A percentile compares a stretch with the other conserved stretches of the same genome.
Evolutionary conservation across 1,140 invertebrate species (phyloP).

Genomic region (Orchestia grillus): DNA sequence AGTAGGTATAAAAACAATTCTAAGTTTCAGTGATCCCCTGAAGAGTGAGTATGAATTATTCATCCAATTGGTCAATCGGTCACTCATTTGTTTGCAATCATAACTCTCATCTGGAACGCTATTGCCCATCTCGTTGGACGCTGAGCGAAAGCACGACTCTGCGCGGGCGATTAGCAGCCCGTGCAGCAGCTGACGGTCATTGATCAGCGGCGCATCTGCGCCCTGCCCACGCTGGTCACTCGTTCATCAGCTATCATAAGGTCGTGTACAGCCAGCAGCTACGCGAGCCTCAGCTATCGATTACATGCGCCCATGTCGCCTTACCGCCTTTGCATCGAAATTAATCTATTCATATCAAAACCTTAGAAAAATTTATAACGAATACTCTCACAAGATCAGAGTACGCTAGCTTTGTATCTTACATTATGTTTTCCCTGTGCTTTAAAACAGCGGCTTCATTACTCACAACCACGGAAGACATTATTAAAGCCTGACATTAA

Average conservation of each 20-base stretch:
- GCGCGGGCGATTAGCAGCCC: not conserved
- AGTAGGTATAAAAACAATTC: not conserved
- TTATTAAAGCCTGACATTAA: not conserved
- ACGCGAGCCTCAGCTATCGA: not conserved
- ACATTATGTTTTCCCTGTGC: not conserved
- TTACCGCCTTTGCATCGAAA: not conserved
- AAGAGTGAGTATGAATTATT: not conserved
- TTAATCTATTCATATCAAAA: not conserved
- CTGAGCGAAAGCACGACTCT: not conserved
- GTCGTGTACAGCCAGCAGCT: not conserved
- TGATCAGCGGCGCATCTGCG: not conserved
- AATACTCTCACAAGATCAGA: not conserved
- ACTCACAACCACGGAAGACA: not conserved
- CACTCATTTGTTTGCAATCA: not conserved
- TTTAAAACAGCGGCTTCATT: not conserved
- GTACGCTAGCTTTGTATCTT: not conserved
- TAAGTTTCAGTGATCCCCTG: not conserved
- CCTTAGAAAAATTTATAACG: not conserved
- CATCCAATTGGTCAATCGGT: not conserved
- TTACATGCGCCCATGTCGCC: not conserved
- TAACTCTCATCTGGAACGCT: not conserved
- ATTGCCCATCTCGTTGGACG: not conserved
- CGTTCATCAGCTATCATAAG: not conserved
- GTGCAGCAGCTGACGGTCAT: not conserved
- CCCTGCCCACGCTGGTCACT: not conserved